Base-by-base conservation (phyloP, 2,888 invertebrate genomes). In the Synergus itoensis region DNA sequence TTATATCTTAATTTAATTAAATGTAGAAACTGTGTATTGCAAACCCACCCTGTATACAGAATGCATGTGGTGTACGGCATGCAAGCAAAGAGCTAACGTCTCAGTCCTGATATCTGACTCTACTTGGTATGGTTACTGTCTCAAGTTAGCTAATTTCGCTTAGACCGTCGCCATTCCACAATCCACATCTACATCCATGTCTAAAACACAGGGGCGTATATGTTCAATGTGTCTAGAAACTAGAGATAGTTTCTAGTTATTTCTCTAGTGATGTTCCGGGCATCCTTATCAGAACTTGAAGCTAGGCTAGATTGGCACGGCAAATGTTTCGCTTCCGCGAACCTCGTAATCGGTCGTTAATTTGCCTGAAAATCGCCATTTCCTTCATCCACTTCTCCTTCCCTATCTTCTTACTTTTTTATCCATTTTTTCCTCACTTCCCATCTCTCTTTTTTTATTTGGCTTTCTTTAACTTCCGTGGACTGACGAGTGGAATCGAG, bases 91-190 rank as follows among this genome's bases (percentile, higher is more conserved):
- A 28, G 14, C 16, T 28, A 69, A 45, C 45, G 21, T 28, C 16
- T 69, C 48, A 69, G 48, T 28, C 28, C 45, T 45, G 69, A 69
- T 69, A 69, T 63, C 63, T 69, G 69, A 69, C 69, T 67, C 45
- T 48, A 28, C 48, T 69, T 45, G 45, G 48, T 69, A 69, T 28
- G 69, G 69, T 69, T 69, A 69, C 69, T 69, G 69, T 69, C 69
- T 69, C 69, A 69, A 69, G 69, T 69, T 69, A 69, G 69, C 28
- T 69, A 69, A 69, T 69, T 69, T 69, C 45, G 69, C 67, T 69
- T 69, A 69, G 45, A 69, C 14, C 67, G 67, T 45, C 43, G 21
- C 67, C 41, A 69, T 21, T 69, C 43, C 41, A 9, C 69, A 69
- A 45, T 69, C 43, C 41, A 16, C 69, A 69, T 69, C 69, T 48